These are phyloP conservation scores for Limnephilus auricula DNA, from an alignment of 2,888 invertebrate genomes.

Conservation along the genomic window DNA sequence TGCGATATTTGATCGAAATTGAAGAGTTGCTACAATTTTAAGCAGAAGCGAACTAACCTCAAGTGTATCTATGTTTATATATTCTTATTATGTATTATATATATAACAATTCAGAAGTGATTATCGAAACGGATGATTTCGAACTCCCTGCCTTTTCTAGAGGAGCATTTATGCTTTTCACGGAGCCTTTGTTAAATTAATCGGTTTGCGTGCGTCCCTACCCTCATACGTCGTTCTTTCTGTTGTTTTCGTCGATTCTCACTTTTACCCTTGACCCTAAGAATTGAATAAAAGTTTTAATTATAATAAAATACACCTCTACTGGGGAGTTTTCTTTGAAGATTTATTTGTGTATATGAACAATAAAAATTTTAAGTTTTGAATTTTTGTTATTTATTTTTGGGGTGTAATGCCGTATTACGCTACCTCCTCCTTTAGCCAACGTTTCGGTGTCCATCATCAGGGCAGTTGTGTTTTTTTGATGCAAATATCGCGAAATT, in stretches of 20 bases:
- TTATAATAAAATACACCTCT: background rate
- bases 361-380: background rate
- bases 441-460: too few species aligned
- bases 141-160: background rate
- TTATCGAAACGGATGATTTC: background rate
- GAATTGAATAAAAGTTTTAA: background rate
- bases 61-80: background rate
- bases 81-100: too few species aligned
- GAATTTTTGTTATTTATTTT: too few species aligned
- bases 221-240: background rate
- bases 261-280: background rate
- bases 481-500: too few species aligned
- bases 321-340: background rate
- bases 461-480: too few species aligned
- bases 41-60: too few species aligned
- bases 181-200: background rate
- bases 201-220: conserved; percentile 57
- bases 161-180: background rate
- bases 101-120: conserved; percentile 7
- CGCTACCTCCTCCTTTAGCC: too few species aligned
- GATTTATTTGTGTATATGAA: background rate
- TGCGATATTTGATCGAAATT: too few species aligned
- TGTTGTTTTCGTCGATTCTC: background rate
- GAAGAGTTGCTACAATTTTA: too few species aligned
- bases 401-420: too few species aligned